A percentile compares a stretch with the other conserved stretches of the same genome.
These are phyloP conservation scores for Tethea ocularis DNA, from an alignment of 2,888 invertebrate species.

Conservation along the genomic window DNA sequence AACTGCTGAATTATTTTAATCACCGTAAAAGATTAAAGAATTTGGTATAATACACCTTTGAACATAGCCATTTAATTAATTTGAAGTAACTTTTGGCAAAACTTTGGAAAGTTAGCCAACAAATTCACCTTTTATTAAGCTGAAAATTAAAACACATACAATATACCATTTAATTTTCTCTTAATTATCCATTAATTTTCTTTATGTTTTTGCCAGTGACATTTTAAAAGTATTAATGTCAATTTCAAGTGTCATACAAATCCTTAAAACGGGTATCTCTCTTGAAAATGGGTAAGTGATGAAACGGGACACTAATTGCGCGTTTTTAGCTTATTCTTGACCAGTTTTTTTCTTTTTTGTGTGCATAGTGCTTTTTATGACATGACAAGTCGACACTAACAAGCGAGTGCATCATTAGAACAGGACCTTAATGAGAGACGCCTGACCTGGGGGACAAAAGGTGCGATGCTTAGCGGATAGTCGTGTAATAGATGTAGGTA, in stretches of 20 bases:
- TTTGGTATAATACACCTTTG: too few relatives aligned
- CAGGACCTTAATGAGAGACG: constrained; percentile 54
- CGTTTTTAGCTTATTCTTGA: constrained; percentile 34
- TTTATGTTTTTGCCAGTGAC: not conserved
- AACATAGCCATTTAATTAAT: too few relatives aligned
- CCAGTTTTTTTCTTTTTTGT: constrained; percentile 33
- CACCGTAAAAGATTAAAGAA: too few relatives aligned
- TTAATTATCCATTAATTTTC: not conserved
- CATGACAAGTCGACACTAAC: constrained; percentile 58
- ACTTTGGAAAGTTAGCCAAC: too few relatives aligned
- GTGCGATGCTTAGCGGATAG: constrained; percentile 21
- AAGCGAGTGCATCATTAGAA: constrained; percentile 69
- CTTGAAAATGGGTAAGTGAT: not conserved
- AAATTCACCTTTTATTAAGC: too few relatives aligned
- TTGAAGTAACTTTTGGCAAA: too few relatives aligned
- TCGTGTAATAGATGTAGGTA: not conserved
- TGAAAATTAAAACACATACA: too few relatives aligned
- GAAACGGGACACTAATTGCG: constrained; percentile 20
- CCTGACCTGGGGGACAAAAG: constrained; percentile 36
- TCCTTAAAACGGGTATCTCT: not conserved
- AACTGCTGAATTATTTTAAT: too few relatives aligned
- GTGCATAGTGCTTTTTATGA: constrained; percentile 33
- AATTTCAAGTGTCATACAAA: constrained; percentile 6
- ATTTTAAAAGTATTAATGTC: constrained; percentile 11
- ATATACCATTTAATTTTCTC: too few relatives aligned